Evolutionary conservation across 2,797 vertebrate genomes (phyloP), one percentile per base, ranked within the genome.

Genomic region (Knipowitschia caucasica): DNA sequence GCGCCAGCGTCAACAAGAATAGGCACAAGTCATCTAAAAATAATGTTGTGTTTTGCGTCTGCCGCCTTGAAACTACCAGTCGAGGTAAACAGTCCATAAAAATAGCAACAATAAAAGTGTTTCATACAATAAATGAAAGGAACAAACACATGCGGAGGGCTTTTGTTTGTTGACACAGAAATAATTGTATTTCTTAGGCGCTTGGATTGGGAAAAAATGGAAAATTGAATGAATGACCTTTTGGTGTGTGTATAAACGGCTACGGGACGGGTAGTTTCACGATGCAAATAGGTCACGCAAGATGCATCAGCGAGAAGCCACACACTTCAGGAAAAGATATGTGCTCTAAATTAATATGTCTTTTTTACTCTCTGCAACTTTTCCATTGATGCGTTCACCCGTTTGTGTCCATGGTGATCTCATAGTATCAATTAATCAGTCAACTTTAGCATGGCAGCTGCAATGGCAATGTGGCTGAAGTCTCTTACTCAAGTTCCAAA

Each of bases 171-270:
- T 30, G 27, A 27, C 17, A 7, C n/a, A 10, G 45, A 30, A 47
- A 30, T 47, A 47, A 47, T 47, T 47, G 27, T 27, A 47, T 31
- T 47, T 14, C 45, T 27, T 31, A 18, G 45, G 10, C 10, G 11
- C 45, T 31, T 20, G 9, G 26, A 47, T 20, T 20, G 31, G 26
- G 20, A 46, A 47, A 45, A 40, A 42, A 24, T 4, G 26, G 44
- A 17, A 30, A 47, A 47, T 30, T 47, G 44, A 47, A 47, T 29
- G 11, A 10, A 9, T 47, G 44, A 47, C 45, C 45, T 47, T 47
- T 47, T 10, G 3, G 9, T 29, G 25, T 26, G 24, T 27, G 24
- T 44, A n/a, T 45, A 46, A 46, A 46, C 44, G 44, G 26, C 26
- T 31, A 30, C 3, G 27, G 27, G 10, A 47, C 27, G 31, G 18